phyloP scores from a whole-genome alignment of 2,888 invertebrate species.

The Hirudinaria manillensis region DNA sequence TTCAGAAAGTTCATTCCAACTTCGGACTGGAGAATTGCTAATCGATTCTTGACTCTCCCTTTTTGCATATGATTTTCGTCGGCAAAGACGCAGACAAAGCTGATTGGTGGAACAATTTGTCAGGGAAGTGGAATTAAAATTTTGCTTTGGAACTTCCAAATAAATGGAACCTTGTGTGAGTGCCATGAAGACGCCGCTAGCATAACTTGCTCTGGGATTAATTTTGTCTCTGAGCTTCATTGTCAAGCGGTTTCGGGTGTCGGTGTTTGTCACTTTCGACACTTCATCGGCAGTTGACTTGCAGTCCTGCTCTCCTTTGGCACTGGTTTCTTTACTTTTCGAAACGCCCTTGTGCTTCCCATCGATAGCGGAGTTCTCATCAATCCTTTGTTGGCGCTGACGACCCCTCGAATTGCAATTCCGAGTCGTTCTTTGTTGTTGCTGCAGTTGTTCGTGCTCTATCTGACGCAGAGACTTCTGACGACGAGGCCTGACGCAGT shows the following conservation, averaged over 20 bases:
- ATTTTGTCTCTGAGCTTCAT: conserved; percentile 28
- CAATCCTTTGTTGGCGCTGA: not conserved
- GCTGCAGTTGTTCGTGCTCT: conserved; percentile 21
- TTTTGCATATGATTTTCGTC: not conserved
- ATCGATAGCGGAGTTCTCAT: not conserved
- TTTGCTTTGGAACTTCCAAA: conserved; percentile 22
- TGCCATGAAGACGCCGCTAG: conserved; percentile 23
- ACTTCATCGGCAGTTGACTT: not conserved
- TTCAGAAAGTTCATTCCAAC: not conserved
- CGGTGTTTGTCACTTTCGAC: not conserved
- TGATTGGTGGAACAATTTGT: conserved; percentile 27
- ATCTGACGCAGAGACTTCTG: conserved; percentile 26
- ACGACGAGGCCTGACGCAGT: conserved; percentile 26
- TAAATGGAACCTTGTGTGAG: conserved; percentile 21
- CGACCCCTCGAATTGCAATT: conserved; percentile 9
- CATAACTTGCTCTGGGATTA: not conserved
- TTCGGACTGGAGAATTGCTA: not conserved
- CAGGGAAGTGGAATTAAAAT: conserved; percentile 14
- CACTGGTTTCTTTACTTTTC: not conserved
- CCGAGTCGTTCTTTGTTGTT: conserved; percentile 4
- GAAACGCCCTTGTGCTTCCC: not conserved
- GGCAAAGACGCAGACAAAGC: conserved; percentile 18
- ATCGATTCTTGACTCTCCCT: too few species aligned
- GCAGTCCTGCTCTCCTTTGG: not conserved
- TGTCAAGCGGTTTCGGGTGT: conserved; percentile 18